A percentile compares a stretch with the other conserved stretches of the same genome.
Evolutionary conservation across 2,113 vertebrate genomes (phyloP).

Genomic region (Pygoscelis antarcticus): DNA sequence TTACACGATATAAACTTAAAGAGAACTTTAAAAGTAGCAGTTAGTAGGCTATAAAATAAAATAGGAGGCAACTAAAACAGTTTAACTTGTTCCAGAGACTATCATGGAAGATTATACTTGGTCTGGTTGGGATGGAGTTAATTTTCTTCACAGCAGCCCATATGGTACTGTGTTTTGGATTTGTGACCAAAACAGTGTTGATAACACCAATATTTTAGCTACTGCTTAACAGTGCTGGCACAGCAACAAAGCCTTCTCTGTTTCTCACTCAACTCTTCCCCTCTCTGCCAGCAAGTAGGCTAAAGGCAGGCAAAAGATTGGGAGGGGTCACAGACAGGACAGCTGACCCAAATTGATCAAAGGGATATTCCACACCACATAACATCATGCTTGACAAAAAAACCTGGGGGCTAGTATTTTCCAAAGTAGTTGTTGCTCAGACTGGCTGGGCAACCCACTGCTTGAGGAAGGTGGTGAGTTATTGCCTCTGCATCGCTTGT

Average conservation of each 20-base stretch:
- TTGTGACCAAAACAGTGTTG: background rate
- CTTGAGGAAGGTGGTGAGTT: background rate
- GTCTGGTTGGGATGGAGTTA: background rate
- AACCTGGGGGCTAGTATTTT: background rate
- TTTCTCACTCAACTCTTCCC: background rate
- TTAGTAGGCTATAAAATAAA: slow-evolving; percentile 43
- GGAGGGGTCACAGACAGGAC: background rate
- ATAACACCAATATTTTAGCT: background rate
- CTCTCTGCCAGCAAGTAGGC: background rate
- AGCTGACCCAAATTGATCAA: background rate
- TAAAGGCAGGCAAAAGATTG: background rate
- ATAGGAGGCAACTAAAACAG: slow-evolving; percentile 11
- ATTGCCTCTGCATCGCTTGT: background rate
- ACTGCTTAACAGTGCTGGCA: background rate
- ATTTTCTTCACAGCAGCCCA: background rate
- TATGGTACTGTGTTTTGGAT: background rate
- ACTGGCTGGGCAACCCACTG: background rate
- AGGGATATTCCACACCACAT: background rate
- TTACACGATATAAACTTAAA: slow-evolving; percentile 1
- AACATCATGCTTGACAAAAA: background rate
- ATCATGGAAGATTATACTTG: background rate
- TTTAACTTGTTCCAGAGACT: background rate
- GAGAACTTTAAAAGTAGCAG: slow-evolving; percentile 1
- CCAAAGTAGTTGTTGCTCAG: background rate
- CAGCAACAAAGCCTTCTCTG: background rate